Evolutionary conservation across 2,113 vertebrate genomes (phyloP).

Genomic region (Eclectus roratus): DNA sequence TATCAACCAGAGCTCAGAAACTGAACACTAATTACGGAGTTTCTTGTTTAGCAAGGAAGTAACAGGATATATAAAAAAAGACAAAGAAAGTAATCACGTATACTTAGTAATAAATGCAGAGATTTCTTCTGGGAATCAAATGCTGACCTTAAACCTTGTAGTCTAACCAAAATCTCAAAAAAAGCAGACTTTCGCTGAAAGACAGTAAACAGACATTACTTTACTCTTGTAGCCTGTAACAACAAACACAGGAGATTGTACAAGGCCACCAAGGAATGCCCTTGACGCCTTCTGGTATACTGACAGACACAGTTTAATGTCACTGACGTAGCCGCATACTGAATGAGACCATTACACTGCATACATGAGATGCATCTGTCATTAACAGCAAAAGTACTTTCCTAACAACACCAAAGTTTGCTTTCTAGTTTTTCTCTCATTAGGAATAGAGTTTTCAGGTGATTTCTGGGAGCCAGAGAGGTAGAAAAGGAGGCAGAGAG

Average conservation of each 20-base stretch:
- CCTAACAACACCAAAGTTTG: background rate
- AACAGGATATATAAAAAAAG: background rate
- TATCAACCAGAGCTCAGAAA: background rate
- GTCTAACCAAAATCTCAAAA: background rate
- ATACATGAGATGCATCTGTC: background rate
- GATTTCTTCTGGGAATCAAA: background rate
- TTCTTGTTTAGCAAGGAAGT: background rate
- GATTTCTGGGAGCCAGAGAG: background rate
- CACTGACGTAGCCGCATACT: accelerated
- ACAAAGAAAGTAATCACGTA: background rate
- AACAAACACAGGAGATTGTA: background rate
- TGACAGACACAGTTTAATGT: background rate
- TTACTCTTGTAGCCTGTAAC: background rate
- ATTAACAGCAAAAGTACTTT: background rate
- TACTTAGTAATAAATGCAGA: background rate
- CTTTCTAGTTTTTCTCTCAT: background rate
- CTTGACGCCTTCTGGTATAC: background rate
- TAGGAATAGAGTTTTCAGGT: background rate
- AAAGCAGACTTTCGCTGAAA: background rate
- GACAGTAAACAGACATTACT: background rate
- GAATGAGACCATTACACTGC: background rate
- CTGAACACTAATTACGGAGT: background rate
- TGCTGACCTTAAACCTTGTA: background rate
- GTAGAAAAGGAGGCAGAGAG: background rate
- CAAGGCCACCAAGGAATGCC: background rate